Percentiles rank a stretch among this genome's conserved stretches.
phyloP scores from a whole-genome alignment of 2,797 vertebrate species.

The Gymnothorax javanicus region DNA sequence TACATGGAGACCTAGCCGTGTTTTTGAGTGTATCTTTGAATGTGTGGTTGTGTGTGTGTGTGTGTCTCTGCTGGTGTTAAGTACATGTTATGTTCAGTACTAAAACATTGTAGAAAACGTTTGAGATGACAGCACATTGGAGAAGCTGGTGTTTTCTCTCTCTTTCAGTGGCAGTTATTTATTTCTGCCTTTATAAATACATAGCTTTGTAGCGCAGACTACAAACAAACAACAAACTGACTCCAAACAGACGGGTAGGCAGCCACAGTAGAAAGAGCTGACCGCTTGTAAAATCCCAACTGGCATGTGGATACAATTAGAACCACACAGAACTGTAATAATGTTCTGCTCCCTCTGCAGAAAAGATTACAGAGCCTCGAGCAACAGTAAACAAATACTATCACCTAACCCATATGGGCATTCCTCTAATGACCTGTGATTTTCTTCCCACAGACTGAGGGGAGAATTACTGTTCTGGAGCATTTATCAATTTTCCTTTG shows the following conservation, averaged over 20 bases:
- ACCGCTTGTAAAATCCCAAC: neutral
- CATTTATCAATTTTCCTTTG: neutral
- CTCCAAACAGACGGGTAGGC: neutral
- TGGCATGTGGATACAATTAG: neutral
- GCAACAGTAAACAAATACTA: conserved; percentile 4
- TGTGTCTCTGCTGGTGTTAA: neutral
- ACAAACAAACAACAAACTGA: neutral
- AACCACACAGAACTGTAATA: neutral
- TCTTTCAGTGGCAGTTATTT: neutral
- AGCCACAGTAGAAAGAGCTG: neutral
- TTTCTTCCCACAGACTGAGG: neutral
- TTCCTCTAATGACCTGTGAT: neutral
- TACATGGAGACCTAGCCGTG: neutral
- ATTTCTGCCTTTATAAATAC: neutral
- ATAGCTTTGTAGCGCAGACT: neutral
- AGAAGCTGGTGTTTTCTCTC: neutral
- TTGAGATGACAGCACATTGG: neutral
- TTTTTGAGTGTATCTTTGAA: conserved; percentile 15
- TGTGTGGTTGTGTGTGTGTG: conserved; percentile 36
- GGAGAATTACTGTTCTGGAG: neutral
- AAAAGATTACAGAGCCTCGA: conserved; percentile 2
- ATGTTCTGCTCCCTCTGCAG: neutral
- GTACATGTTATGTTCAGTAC: conserved; percentile 16
- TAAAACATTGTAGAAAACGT: conserved; percentile 43
- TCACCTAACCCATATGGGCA: neutral